Percentiles rank a stretch among this genome's conserved stretches.
These are phyloP conservation scores for Aporophyla lueneburgensis DNA, from an alignment of 2,888 invertebrate species.

Conservation along the genomic window DNA sequence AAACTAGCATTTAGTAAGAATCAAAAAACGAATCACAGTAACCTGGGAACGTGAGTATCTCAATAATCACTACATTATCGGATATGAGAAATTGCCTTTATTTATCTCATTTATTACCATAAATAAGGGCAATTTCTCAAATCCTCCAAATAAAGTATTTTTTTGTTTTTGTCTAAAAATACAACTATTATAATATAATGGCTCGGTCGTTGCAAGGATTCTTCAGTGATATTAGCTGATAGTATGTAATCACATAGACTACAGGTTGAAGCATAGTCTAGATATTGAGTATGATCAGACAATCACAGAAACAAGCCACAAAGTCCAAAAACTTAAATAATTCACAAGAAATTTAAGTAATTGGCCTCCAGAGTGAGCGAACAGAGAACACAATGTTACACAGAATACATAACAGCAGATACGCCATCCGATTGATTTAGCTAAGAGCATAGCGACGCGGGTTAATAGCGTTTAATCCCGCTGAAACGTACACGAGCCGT, in stretches of 20 bases:
- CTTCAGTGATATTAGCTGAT: background rate
- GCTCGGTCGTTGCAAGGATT: background rate
- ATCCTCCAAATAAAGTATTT: no score
- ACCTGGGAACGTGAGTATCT: background rate
- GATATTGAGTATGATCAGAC: background rate
- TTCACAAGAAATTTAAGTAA: conserved; percentile 55
- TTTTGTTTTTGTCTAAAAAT: no score
- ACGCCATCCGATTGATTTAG: conserved; percentile 84
- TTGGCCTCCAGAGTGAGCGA: conserved; percentile 47
- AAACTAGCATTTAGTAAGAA: background rate
- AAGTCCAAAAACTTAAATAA: conserved; percentile 56
- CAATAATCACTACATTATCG: background rate
- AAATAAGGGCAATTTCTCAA: no score
- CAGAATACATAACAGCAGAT: conserved; percentile 64
- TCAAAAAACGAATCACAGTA: background rate
- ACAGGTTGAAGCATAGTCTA: background rate
- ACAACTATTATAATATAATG: no score
- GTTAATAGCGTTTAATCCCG: conserved; percentile 89
- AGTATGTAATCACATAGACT: no score
- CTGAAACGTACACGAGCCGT: conserved; percentile 89
- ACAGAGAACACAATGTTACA: conserved; percentile 54
- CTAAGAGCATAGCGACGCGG: conserved; percentile 81
- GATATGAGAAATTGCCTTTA: background rate
- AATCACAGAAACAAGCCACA: conserved; percentile 27
- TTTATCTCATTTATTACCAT: no score